phyloP scores from a whole-genome alignment of 1,140 invertebrate species.

The Pentalonia nigronervosa region DNA sequence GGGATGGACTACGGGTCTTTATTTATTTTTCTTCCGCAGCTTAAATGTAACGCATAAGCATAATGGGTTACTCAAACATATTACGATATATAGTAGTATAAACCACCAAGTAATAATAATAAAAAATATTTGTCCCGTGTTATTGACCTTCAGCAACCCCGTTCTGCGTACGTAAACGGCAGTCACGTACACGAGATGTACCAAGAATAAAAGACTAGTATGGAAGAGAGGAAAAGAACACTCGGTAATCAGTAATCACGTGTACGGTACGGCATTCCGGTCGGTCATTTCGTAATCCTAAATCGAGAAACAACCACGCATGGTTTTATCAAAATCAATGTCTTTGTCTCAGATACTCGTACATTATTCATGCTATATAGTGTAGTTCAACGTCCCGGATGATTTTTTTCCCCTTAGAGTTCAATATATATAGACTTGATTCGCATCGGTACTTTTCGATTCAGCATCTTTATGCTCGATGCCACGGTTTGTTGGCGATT shows the following conservation, averaged over 20 bases:
- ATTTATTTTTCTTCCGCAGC: background rate
- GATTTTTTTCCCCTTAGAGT: conserved; percentile 47
- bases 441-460: conserved; percentile 55
- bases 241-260: conserved; percentile 35
- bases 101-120: conserved; percentile 17
- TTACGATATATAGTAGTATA: background rate
- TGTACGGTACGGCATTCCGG: conserved; percentile 46
- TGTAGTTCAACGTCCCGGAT: conserved; percentile 47
- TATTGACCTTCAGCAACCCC: conserved; percentile 56
- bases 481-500: conserved; percentile 34
- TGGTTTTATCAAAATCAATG: conserved; percentile 51
- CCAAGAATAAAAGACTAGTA: conserved; percentile 38
- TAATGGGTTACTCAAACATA: conserved; percentile 21
- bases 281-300: conserved; percentile 48
- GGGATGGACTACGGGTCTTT: background rate
- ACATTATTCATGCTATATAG: conserved; percentile 49
- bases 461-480: conserved; percentile 42
- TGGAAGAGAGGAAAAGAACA: conserved; percentile 29
- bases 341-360: conserved; percentile 49
- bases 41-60: background rate
- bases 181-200: conserved; percentile 43
- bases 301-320: conserved; percentile 46
- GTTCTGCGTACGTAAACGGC: conserved; percentile 22
- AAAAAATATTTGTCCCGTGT: conserved; percentile 13
- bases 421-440: conserved; percentile 44